A percentile compares a stretch with the other conserved stretches of the same genome.
phyloP scores from a whole-genome alignment of 2,797 vertebrate genomes.

The Sarcophilus harrisii region DNA sequence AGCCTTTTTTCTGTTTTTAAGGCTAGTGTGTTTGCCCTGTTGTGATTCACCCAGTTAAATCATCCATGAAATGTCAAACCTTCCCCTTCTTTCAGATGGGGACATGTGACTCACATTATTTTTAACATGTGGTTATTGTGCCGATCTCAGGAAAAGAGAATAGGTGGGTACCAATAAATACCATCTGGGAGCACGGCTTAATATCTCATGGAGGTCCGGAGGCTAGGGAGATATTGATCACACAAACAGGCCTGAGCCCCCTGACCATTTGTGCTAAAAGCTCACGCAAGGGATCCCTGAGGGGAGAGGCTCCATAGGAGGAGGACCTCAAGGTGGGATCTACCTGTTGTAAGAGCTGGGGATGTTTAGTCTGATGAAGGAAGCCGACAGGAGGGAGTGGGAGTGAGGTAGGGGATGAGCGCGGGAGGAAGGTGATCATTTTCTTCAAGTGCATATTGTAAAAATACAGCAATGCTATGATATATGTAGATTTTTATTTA shows the following conservation, averaged over 20 bases:
- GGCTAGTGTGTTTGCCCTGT: rapidly evolving
- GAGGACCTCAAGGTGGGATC: too few species aligned
- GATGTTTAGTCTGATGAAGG: neutral
- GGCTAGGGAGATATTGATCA: neutral
- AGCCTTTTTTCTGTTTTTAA: neutral
- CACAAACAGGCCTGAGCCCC: neutral
- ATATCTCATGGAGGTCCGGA: neutral
- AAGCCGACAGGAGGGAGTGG: neutral
- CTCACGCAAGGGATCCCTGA: neutral
- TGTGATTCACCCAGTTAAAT: neutral
- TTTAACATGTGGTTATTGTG: neutral
- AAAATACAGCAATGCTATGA: neutral
- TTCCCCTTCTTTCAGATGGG: rapidly evolving
- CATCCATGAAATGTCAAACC: neutral
- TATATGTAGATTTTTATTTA: neutral
- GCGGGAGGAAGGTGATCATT: neutral
- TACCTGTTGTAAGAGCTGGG: neutral
- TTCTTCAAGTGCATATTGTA: neutral
- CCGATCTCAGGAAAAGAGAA: neutral
- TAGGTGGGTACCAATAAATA: rapidly evolving
- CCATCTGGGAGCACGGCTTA: rapidly evolving
- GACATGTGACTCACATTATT: rapidly evolving
- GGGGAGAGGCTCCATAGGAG: neutral
- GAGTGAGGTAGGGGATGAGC: neutral
- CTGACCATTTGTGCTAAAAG: neutral